These are phyloP conservation scores for Acanthiza pusilla DNA, from an alignment of 2,797 vertebrate species.

Conservation along the genomic window DNA sequence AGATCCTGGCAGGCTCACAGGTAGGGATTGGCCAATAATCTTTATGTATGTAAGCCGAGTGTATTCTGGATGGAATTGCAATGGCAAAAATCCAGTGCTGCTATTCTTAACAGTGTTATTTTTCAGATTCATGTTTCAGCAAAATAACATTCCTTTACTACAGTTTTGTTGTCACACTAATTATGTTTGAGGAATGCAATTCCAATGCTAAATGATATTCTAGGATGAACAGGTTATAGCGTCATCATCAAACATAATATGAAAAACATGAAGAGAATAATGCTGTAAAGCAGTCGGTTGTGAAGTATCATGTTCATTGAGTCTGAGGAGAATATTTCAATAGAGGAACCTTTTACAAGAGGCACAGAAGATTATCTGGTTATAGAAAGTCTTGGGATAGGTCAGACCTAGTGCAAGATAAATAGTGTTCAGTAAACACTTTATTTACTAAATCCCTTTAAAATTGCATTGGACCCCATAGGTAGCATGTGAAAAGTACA, in stretches of 20 bases:
- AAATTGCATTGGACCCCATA: neutral
- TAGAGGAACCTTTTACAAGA: neutral
- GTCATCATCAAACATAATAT: neutral
- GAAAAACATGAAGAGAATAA: neutral
- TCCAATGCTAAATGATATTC: neutral
- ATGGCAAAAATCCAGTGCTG: neutral
- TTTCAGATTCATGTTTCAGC: neutral
- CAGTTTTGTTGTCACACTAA: neutral
- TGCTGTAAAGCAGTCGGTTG: neutral
- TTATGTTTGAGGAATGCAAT: neutral
- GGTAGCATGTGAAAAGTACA: neutral
- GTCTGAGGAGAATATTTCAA: neutral
- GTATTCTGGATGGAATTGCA: neutral
- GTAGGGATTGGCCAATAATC: neutral
- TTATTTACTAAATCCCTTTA: neutral
- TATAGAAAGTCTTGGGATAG: neutral
- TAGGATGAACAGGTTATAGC: neutral
- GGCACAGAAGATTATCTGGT: neutral
- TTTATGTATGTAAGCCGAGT: neutral
- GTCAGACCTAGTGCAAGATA: neutral
- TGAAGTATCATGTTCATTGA: neutral
- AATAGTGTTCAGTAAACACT: neutral
- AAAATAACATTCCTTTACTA: neutral
- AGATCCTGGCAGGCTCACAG: neutral
- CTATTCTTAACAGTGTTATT: neutral